Percentiles rank a stretch among this genome's conserved stretches.
These are phyloP conservation scores for Eclectus roratus DNA, from an alignment of 2,113 vertebrate genomes.

Conservation along the genomic window DNA sequence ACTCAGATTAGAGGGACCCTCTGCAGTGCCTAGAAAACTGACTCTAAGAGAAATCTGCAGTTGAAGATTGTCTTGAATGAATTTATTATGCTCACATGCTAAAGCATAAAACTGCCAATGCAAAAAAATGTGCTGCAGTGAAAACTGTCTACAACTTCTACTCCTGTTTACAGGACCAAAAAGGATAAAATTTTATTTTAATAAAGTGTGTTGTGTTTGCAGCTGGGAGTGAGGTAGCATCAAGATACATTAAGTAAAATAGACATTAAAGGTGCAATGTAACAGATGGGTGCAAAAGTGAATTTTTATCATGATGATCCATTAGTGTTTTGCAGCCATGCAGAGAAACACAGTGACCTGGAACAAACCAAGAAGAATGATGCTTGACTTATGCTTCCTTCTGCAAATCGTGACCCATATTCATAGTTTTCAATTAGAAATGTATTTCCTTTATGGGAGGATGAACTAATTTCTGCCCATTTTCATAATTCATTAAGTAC, in stretches of 20 bases:
- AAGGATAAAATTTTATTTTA: conserved; percentile 38
- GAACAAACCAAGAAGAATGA: conserved; percentile 71
- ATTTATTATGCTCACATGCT: conserved; percentile 43
- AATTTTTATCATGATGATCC: conserved; percentile 58
- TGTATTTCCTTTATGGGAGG: conserved; percentile 46
- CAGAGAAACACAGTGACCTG: conserved; percentile 64
- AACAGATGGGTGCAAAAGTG: conserved; percentile 59
- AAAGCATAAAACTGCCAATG: conserved; percentile 33
- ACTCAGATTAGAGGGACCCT: conserved; percentile 27
- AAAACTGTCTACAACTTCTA: background rate
- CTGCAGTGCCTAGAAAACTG: conserved; percentile 33
- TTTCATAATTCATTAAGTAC: conserved; percentile 54
- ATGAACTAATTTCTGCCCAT: conserved; percentile 39
- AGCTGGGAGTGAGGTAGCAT: background rate
- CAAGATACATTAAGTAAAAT: conserved; percentile 38
- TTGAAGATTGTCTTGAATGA: conserved; percentile 35
- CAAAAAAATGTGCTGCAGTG: background rate
- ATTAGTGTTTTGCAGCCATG: conserved; percentile 49
- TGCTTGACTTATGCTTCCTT: conserved; percentile 59
- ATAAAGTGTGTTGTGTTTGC: conserved; percentile 16
- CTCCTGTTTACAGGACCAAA: background rate
- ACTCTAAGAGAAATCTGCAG: conserved; percentile 5
- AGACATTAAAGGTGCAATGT: conserved; percentile 48
- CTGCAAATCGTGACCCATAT: conserved; percentile 50
- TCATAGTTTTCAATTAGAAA: conserved; percentile 66